These are phyloP conservation scores for Cordilura impudica DNA, from an alignment of 2,888 invertebrate genomes.

Conservation along the genomic window DNA sequence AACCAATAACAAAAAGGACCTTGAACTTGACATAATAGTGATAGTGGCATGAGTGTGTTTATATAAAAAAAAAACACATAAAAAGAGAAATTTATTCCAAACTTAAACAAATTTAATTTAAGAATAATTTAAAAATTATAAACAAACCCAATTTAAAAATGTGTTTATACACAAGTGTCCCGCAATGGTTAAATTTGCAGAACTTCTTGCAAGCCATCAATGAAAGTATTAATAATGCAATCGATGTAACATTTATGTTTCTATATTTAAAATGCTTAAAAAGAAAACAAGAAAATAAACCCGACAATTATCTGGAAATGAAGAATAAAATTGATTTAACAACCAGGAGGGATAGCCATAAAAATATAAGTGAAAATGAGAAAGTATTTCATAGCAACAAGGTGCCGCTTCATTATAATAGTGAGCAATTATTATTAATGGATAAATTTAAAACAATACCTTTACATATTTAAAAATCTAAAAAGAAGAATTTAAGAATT, in stretches of 20 bases:
- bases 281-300: neutral
- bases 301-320: neutral
- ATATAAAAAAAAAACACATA: neutral
- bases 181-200: conserved; percentile 53
- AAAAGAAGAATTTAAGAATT: too few relatives aligned
- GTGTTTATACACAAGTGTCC: conserved; percentile 60
- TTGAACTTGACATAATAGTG: conserved; percentile 59
- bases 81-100: neutral
- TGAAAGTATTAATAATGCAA: conserved; percentile 45
- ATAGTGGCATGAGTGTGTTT: conserved; percentile 4
- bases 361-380: neutral
- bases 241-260: conserved; percentile 55
- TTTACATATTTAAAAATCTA: conserved; percentile 16
- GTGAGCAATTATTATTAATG: conserved; percentile 31
- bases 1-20: conserved; percentile 38
- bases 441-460: conserved; percentile 53
- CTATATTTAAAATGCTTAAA: conserved; percentile 56
- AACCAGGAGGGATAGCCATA: neutral
- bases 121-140: neutral
- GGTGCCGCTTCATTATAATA: neutral
- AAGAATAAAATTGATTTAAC: neutral
- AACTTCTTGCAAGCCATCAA: conserved; percentile 49
- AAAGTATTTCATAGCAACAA: neutral
- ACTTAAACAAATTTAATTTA: neutral
- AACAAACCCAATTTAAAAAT: neutral